phyloP scores from a whole-genome alignment of 1,140 invertebrate genomes.

The Apis laboriosa region DNA sequence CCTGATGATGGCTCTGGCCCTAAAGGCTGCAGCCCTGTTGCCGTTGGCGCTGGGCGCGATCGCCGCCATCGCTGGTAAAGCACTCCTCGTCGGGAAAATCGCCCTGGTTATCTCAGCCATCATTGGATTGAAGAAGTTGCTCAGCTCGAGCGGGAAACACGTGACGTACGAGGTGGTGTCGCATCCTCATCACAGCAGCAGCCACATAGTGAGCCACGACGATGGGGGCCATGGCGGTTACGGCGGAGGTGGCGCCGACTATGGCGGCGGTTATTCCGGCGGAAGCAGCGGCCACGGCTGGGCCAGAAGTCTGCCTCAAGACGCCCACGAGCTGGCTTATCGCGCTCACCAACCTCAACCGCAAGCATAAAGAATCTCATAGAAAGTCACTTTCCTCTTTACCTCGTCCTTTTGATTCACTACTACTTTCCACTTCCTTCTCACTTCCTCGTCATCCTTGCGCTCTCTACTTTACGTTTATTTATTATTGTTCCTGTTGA shows the following conservation, averaged over 20 bases:
- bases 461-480: constrained; percentile 1
- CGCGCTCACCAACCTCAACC: constrained; percentile 84
- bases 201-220: constrained; percentile 83
- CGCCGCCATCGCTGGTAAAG: constrained; percentile 91
- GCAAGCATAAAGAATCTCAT: constrained; percentile 62
- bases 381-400: constrained; percentile 57
- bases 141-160: constrained; percentile 85
- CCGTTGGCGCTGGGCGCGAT: constrained; percentile 89
- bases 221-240: constrained; percentile 82
- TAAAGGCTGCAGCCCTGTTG: constrained; percentile 89
- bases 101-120: constrained; percentile 90
- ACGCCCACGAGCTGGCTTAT: constrained; percentile 88
- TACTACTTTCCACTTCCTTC: neutral
- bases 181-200: constrained; percentile 88
- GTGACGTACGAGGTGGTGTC: constrained; percentile 92
- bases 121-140: constrained; percentile 90
- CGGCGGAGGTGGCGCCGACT: constrained; percentile 82
- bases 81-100: constrained; percentile 90
- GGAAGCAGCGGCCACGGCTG: constrained; percentile 84
- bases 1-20: constrained; percentile 86
- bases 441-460: too few relatives aligned
- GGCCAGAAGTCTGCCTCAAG: constrained; percentile 85
- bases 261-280: constrained; percentile 80
- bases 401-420: neutral
- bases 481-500: constrained; percentile 5